Conservation (phyloP, 2,113 vertebrate genomes). For the Pogonocichla stellata region DNA sequence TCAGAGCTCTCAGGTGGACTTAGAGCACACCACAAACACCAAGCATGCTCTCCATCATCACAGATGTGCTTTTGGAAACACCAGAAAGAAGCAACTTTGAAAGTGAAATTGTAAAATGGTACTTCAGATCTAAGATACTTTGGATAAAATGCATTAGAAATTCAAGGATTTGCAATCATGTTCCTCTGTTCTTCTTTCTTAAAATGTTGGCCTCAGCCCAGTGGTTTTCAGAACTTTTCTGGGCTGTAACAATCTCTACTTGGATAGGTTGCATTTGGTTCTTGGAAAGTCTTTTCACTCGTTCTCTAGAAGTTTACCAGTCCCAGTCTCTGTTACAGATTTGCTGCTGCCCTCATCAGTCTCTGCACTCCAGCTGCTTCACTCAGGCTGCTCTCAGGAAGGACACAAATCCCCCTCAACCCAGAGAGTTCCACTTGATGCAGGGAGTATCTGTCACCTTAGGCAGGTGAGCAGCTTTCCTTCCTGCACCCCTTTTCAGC, state of each 20-base stretch:
- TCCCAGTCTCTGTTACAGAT: neutral
- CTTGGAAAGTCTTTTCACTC: neutral
- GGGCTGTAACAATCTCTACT: neutral
- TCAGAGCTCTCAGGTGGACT: neutral
- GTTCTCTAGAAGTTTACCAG: neutral
- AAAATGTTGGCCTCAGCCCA: neutral
- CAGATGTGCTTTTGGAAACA: neutral
- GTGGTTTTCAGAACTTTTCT: neutral
- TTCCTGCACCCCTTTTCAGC: neutral
- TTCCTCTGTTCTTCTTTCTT: neutral
- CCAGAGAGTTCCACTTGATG: neutral
- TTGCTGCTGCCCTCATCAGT: neutral
- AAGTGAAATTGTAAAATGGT: neutral
- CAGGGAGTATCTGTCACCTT: neutral
- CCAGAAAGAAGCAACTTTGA: neutral
- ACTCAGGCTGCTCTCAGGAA: neutral
- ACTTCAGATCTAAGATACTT: neutral
- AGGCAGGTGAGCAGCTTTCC: neutral
- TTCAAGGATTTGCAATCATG: neutral
- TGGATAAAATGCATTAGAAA: neutral
- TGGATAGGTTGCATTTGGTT: neutral
- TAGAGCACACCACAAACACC: neutral
- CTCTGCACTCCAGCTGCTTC: neutral
- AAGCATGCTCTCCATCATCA: neutral
- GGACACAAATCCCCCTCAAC: neutral